Conservation (phyloP, 2,113 vertebrate genomes). For the Stictonetta naevosa region DNA sequence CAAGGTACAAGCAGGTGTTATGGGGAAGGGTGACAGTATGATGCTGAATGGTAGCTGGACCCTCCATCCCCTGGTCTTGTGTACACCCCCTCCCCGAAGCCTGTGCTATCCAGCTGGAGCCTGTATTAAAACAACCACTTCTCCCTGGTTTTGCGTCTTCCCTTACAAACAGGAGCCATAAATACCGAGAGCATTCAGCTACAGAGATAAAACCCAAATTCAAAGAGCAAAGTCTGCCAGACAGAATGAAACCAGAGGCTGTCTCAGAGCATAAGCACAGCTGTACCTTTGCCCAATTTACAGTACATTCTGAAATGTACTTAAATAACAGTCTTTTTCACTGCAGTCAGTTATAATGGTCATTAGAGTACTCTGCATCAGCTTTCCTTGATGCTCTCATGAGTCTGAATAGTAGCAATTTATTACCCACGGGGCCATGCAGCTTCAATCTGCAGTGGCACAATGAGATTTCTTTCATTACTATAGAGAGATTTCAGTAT, state of each 20-base stretch:
- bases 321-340: constrained; percentile 53
- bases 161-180: not conserved
- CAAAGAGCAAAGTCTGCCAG: constrained; percentile 45
- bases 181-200: constrained; percentile 26
- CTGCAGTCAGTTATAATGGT: constrained; percentile 54
- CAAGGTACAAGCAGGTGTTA: fast-evolving
- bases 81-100: not conserved
- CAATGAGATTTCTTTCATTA: constrained; percentile 58
- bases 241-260: constrained; percentile 33
- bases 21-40: not conserved
- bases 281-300: constrained; percentile 64
- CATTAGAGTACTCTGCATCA: constrained; percentile 58
- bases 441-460: constrained; percentile 46
- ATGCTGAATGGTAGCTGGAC: not conserved
- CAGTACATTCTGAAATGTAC: constrained; percentile 61
- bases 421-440: constrained; percentile 54
- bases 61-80: not conserved
- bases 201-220: constrained; percentile 47
- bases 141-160: not conserved
- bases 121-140: not conserved
- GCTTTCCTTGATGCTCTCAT: constrained; percentile 43
- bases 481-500: constrained; percentile 1
- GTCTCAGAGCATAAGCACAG: constrained; percentile 15
- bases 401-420: constrained; percentile 58
- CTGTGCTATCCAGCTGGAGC: not conserved